Evolutionary conservation across 2,797 vertebrate species (phyloP).

Genomic region (Pseudomugil gertrudae): DNA sequence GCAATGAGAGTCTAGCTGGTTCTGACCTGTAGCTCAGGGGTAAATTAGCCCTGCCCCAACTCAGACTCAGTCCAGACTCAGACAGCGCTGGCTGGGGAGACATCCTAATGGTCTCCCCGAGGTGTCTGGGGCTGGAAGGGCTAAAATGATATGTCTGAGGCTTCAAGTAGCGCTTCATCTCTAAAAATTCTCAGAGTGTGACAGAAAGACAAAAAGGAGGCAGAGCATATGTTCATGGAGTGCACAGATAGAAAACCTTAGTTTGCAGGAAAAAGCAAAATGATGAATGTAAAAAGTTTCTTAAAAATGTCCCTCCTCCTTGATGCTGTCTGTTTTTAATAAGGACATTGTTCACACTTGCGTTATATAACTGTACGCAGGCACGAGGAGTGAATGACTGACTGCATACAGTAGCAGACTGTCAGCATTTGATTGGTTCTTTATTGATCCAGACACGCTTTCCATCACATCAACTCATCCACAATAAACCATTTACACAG

Average conservation of each 20-base stretch:
- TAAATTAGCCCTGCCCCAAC: conserved; percentile 70
- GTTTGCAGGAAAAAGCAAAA: conserved; percentile 13
- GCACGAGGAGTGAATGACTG: conserved; percentile 76
- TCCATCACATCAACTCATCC: conserved; percentile 88
- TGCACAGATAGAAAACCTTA: not conserved
- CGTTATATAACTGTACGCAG: conserved; percentile 59
- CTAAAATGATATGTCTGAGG: conserved; percentile 21
- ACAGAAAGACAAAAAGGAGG: conserved; percentile 20
- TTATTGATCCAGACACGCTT: conserved; percentile 87
- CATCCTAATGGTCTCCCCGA: conserved; percentile 76
- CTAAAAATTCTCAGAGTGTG: conserved; percentile 21
- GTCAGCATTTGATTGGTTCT: conserved; percentile 83
- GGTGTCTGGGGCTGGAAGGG: conserved; percentile 63
- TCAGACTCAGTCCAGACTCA: conserved; percentile 59
- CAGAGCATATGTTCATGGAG: not conserved
- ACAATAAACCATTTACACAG: conserved; percentile 88
- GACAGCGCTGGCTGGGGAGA: conserved; percentile 52
- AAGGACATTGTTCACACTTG: conserved; percentile 58
- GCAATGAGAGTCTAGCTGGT: conserved; percentile 52
- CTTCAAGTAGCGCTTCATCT: conserved; percentile 36
- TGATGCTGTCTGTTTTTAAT: conserved; percentile 28
- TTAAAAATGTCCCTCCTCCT: conserved; percentile 26
- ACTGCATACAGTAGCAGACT: conserved; percentile 83
- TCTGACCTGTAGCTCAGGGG: conserved; percentile 77
- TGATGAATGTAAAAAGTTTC: conserved; percentile 17